phyloP scores from a whole-genome alignment of 2,888 invertebrate genomes.

The Hydraecia micacea region DNA sequence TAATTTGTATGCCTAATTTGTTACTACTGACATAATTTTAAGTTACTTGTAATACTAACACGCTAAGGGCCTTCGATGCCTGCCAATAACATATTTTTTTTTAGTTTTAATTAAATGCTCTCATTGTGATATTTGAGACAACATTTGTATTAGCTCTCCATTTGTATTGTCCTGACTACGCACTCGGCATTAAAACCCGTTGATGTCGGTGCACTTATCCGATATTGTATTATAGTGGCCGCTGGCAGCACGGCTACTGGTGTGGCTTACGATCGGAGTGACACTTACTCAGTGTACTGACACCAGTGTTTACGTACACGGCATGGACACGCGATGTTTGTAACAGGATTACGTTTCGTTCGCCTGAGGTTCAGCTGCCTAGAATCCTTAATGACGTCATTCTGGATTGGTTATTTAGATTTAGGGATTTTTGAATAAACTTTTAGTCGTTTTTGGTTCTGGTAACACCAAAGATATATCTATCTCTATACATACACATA shows the following conservation, averaged over 20 bases:
- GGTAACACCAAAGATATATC: background rate
- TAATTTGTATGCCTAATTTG: background rate
- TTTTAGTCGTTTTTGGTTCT: background rate
- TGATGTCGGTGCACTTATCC: slow-evolving; percentile 63
- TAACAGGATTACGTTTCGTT: slow-evolving; percentile 47
- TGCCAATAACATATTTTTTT: background rate
- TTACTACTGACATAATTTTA: background rate
- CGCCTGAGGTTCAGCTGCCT: slow-evolving; percentile 23
- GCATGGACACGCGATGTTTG: slow-evolving; percentile 21
- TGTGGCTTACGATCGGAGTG: slow-evolving; percentile 57
- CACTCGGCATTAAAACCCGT: slow-evolving; percentile 67
- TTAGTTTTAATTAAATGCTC: background rate
- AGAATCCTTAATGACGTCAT: slow-evolving; percentile 18
- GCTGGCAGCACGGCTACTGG: slow-evolving; percentile 35
- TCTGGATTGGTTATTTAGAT: slow-evolving; percentile 10
- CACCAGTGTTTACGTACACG: slow-evolving; percentile 42
- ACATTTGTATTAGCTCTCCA: background rate
- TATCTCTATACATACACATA: too few relatives aligned
- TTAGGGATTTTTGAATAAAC: background rate
- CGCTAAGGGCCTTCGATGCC: too few relatives aligned
- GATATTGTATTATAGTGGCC: slow-evolving; percentile 44
- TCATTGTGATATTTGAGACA: background rate
- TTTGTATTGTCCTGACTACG: slow-evolving; percentile 20
- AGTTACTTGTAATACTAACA: background rate
- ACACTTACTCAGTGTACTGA: slow-evolving; percentile 59